phyloP scores from a whole-genome alignment of 1,140 invertebrate genomes.

The Calycopis cecrops region DNA sequence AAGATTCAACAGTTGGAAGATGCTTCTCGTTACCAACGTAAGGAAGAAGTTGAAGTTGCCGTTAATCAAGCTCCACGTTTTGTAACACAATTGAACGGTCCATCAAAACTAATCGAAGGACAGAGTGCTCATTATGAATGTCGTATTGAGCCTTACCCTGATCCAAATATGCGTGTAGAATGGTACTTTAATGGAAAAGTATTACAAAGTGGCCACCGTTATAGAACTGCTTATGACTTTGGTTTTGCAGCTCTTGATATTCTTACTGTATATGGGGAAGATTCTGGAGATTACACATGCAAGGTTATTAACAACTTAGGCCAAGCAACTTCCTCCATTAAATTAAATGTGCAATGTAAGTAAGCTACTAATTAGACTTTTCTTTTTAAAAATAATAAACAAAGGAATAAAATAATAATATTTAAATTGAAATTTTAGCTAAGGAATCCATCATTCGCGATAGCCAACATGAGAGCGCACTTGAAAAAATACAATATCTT shows the following conservation, averaged over 20 bases:
- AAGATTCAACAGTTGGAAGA: slow-evolving; percentile 93
- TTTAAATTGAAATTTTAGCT: slow-evolving; percentile 71
- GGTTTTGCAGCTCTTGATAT: slow-evolving; percentile 96
- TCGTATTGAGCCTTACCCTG: slow-evolving; percentile 95
- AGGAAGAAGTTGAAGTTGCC: slow-evolving; percentile 87
- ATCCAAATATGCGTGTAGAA: slow-evolving; percentile 93
- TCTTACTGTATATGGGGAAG: slow-evolving; percentile 93
- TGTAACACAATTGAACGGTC: slow-evolving; percentile 89
- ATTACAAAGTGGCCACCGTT: slow-evolving; percentile 92
- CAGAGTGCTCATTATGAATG: slow-evolving; percentile 97
- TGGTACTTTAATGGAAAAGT: slow-evolving; percentile 97
- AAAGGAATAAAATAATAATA: not conserved
- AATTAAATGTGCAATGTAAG: slow-evolving; percentile 88
- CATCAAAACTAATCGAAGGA: slow-evolving; percentile 86
- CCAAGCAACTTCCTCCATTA: slow-evolving; percentile 86
- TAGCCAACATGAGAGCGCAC: slow-evolving; percentile 95
- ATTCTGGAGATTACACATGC: slow-evolving; percentile 94
- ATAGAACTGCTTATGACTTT: slow-evolving; percentile 95
- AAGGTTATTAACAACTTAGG: slow-evolving; percentile 91
- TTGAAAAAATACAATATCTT: slow-evolving; percentile 93
- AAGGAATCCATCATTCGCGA: slow-evolving; percentile 93
- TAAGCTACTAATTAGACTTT: slow-evolving; percentile 32
- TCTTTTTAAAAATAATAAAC: not conserved
- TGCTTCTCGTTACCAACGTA: slow-evolving; percentile 83
- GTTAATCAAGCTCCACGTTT: slow-evolving; percentile 91